Conservation (phyloP, 1,140 invertebrate species). For the Teleopsis dalmanni region DNA sequence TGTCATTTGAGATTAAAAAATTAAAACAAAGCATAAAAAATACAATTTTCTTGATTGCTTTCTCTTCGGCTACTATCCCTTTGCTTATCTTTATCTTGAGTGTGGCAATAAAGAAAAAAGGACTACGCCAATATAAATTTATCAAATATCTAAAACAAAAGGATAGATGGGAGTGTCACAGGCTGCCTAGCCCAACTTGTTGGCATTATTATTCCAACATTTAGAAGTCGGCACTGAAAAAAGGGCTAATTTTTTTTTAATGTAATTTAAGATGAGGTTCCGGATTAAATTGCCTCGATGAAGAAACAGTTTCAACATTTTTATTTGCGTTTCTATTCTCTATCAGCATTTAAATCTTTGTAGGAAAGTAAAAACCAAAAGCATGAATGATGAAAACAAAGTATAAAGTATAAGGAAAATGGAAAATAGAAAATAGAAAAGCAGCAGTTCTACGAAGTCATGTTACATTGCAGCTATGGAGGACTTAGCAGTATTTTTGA, state of each 20-base stretch:
- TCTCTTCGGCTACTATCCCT: too few species aligned
- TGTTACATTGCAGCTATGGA: background rate
- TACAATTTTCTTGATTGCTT: too few species aligned
- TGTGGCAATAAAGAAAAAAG: too few species aligned
- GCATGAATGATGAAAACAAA: background rate
- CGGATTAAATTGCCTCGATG: constrained; percentile 1
- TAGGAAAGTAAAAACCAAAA: background rate
- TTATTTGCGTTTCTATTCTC: background rate
- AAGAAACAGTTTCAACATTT: background rate
- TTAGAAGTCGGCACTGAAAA: too few species aligned
- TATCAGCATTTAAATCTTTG: too few species aligned
- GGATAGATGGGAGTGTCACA: too few species aligned
- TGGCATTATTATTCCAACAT: background rate
- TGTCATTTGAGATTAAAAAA: too few species aligned
- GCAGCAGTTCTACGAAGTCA: too few species aligned
- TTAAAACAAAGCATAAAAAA: too few species aligned
- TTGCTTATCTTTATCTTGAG: too few species aligned
- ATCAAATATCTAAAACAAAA: constrained; percentile 8
- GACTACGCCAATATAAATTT: constrained; percentile 7
- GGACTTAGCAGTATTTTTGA: background rate
- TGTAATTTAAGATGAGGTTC: background rate
- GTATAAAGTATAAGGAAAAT: background rate
- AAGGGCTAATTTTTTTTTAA: too few species aligned
- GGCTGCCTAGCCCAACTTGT: background rate
- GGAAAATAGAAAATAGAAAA: background rate